These are phyloP conservation scores for Gracilinanus agilis DNA, from an alignment of 2,113 vertebrate species.

Conservation along the genomic window DNA sequence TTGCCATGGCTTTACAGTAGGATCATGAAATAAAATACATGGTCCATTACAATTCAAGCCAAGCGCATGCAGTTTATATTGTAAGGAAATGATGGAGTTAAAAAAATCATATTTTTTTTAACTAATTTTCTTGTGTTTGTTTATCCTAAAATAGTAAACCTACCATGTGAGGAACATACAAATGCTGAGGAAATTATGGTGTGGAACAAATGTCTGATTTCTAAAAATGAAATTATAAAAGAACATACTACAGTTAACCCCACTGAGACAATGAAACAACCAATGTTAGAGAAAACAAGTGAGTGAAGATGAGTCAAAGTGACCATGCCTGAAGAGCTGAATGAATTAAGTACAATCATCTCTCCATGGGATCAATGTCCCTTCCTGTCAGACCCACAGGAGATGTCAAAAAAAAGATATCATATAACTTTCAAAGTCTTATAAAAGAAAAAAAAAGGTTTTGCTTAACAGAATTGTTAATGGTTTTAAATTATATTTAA, in stretches of 20 bases:
- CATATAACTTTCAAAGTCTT: constrained; percentile 34
- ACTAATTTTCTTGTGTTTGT: constrained; percentile 23
- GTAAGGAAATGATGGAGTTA: constrained; percentile 15
- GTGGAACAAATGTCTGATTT: background rate
- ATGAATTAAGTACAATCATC: constrained; percentile 31
- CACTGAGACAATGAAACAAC: constrained; percentile 19
- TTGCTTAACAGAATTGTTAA: constrained; percentile 39
- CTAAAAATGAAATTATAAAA: background rate
- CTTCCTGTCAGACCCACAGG: constrained; percentile 39
- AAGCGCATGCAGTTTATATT: constrained; percentile 58
- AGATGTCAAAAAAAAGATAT: constrained; percentile 36
- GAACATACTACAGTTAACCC: background rate
- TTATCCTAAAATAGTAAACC: constrained; percentile 44
- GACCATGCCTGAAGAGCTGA: constrained; percentile 38
- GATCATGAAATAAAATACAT: constrained; percentile 31
- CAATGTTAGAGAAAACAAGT: constrained; percentile 46
- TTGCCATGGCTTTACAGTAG: constrained; percentile 43
- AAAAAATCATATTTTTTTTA: constrained; percentile 24
- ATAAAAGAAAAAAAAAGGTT: constrained; percentile 27
- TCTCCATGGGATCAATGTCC: constrained; percentile 46
- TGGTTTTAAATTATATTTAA: constrained; percentile 53
- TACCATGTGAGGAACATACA: constrained; percentile 43
- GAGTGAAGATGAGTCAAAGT: constrained; percentile 28
- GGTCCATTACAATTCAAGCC: constrained; percentile 43
- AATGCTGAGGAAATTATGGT: background rate